Evolutionary conservation across 2,888 invertebrate species (phyloP).

Genomic region (Arrhopalites spinosus): DNA sequence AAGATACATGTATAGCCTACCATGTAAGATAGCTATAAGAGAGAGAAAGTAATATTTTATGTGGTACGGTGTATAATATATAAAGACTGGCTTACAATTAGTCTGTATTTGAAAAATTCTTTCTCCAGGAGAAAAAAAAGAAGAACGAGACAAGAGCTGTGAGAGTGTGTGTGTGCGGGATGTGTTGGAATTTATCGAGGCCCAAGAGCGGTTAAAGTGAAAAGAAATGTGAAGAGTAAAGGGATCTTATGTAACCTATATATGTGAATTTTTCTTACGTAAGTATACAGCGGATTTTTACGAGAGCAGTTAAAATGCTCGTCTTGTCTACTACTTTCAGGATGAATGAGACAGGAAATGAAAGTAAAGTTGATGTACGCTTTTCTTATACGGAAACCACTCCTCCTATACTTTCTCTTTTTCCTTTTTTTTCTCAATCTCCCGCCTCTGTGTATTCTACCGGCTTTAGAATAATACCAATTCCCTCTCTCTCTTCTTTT

Average conservation of each 20-base stretch:
- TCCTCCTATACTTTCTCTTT: not conserved
- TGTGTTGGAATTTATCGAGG: conserved; percentile 29
- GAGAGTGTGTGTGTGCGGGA: conserved; percentile 1
- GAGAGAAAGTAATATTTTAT: not conserved
- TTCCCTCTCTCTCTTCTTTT: too few relatives aligned
- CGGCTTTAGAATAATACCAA: not conserved
- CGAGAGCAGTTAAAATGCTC: conserved; percentile 27
- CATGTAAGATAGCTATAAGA: not conserved
- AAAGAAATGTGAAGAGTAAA: conserved; percentile 6
- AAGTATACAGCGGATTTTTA: conserved; percentile 12
- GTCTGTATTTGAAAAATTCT: conserved; percentile 12
- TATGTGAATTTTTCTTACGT: not conserved
- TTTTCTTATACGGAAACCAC: not conserved
- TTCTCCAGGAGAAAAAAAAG: not conserved
- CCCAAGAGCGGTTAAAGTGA: conserved; percentile 22
- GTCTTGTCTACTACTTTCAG: conserved; percentile 6
- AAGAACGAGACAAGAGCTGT: conserved; percentile 13
- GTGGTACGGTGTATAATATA: not conserved
- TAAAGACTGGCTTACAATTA: not conserved
- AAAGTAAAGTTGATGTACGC: conserved; percentile 26
- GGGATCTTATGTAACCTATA: not conserved
- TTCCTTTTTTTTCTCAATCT: not conserved
- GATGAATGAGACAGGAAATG: conserved; percentile 23
- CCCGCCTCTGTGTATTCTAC: not conserved
- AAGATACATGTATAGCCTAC: too few relatives aligned